Evolutionary conservation across 1,140 invertebrate genomes (phyloP).

Genomic region (Caenorhabditis briggsae): DNA sequence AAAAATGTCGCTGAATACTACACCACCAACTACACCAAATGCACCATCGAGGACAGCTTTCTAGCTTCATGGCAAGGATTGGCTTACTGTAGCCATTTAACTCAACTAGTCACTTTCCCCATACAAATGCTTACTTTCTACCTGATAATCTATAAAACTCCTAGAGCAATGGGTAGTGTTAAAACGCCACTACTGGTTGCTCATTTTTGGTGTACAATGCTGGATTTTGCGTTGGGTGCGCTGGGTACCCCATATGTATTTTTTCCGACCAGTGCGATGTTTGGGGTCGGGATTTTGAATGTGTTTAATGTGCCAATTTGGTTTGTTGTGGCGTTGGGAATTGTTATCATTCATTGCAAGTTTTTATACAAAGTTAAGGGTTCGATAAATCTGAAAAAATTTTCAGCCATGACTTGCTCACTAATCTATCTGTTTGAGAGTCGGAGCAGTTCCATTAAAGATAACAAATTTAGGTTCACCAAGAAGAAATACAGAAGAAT

Average conservation of each 20-base stretch:
- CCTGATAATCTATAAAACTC: background rate
- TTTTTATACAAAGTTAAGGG: background rate
- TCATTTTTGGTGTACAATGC: background rate
- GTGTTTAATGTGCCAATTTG: background rate
- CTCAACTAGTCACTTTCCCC: background rate
- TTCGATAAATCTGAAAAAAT: background rate
- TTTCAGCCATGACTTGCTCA: background rate
- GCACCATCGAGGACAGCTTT: background rate
- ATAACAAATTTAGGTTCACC: background rate
- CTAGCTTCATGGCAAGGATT: background rate
- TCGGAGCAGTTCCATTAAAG: background rate
- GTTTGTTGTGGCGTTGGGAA: background rate
- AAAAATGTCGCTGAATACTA: background rate
- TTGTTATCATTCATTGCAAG: background rate
- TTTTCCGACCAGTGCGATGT: background rate
- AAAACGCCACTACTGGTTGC: background rate
- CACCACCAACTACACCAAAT: background rate
- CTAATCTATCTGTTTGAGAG: conserved; percentile 5
- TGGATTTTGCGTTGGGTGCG: background rate
- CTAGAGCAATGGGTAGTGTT: background rate
- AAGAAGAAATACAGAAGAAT: background rate
- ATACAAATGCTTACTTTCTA: background rate
- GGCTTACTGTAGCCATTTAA: background rate
- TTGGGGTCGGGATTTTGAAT: too few species aligned
- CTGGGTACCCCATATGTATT: background rate